Percentiles rank a stretch among this genome's conserved stretches.
phyloP scores from a whole-genome alignment of 2,113 vertebrate genomes.

The Xiphias gladius region DNA sequence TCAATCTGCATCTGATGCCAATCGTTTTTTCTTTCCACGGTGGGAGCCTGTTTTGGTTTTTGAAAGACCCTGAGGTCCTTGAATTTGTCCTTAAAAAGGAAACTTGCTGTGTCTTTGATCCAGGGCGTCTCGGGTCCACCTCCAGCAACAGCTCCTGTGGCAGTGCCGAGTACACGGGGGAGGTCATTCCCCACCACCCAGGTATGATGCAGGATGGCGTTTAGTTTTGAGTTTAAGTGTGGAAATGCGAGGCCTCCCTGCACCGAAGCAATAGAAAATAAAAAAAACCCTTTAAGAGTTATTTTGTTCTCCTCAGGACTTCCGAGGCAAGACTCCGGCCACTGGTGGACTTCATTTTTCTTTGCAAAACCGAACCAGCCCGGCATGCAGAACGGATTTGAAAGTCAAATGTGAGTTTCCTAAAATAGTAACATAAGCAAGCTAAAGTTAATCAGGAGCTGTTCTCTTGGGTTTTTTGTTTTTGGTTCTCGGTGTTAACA shows the following conservation, averaged over 20 bases:
- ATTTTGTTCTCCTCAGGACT: constrained; percentile 84
- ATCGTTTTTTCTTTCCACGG: too few relatives aligned
- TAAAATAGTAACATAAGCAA: not conserved
- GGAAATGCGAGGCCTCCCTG: not conserved
- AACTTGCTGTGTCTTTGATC: not conserved
- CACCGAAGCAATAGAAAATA: not conserved
- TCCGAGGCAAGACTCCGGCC: constrained; percentile 91
- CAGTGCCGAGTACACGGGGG: constrained; percentile 90
- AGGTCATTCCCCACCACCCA: constrained; percentile 91
- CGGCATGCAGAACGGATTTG: constrained; percentile 84
- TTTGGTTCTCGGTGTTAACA: not conserved
- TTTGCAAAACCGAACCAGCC: constrained; percentile 88
- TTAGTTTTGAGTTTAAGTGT: not conserved
- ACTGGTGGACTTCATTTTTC: constrained; percentile 97
- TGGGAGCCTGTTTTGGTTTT: not conserved
- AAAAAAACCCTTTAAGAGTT: not conserved
- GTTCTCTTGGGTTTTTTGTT: not conserved
- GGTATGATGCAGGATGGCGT: constrained; percentile 74
- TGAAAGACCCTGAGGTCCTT: too few relatives aligned
- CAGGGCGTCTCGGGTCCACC: constrained; percentile 93
- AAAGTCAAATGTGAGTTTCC: constrained; percentile 88
- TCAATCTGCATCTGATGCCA: not conserved
- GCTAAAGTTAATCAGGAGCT: not conserved
- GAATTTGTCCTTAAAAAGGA: not conserved
- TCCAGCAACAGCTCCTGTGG: constrained; percentile 95